phyloP scores from a whole-genome alignment of 2,888 invertebrate species.

The Lepetodrilus schrolli region DNA sequence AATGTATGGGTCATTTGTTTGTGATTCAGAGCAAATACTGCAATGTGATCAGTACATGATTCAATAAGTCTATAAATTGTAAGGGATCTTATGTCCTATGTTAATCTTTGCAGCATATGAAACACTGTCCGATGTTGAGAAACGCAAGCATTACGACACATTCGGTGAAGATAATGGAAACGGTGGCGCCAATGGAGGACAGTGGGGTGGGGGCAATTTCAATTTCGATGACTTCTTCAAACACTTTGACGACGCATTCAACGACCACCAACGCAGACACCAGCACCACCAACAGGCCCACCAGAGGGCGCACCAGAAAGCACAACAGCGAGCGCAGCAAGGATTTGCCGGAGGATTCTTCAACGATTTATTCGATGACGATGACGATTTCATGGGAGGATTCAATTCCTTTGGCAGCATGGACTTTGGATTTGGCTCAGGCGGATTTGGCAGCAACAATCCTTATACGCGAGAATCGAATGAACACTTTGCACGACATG shows the following conservation, averaged over 20 bases:
- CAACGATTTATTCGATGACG: conserved; percentile 73
- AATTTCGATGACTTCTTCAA: conserved; percentile 76
- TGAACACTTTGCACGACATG: conserved; percentile 13
- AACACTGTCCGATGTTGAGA: conserved; percentile 75
- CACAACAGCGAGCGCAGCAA: conserved; percentile 48
- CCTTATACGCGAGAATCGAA: background rate
- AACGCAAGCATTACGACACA: conserved; percentile 75
- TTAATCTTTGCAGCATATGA: conserved; percentile 75
- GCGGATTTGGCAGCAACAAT: background rate
- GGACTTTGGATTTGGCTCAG: conserved; percentile 26
- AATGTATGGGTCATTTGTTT: no score
- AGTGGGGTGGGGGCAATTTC: conserved; percentile 55
- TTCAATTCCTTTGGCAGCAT: conserved; percentile 37
- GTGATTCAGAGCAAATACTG: background rate
- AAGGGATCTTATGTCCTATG: no score
- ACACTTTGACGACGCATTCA: conserved; percentile 67
- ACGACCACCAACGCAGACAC: conserved; percentile 50
- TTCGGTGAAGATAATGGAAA: conserved; percentile 71
- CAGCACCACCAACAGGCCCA: conserved; percentile 47
- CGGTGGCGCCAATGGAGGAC: conserved; percentile 56
- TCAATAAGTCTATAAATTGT: no score
- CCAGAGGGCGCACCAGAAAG: conserved; percentile 43
- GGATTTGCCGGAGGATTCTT: conserved; percentile 57
- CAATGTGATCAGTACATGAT: no score
- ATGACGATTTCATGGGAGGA: conserved; percentile 69